Conservation (phyloP, 2,888 invertebrate genomes). For the Dolomedes plantarius region DNA sequence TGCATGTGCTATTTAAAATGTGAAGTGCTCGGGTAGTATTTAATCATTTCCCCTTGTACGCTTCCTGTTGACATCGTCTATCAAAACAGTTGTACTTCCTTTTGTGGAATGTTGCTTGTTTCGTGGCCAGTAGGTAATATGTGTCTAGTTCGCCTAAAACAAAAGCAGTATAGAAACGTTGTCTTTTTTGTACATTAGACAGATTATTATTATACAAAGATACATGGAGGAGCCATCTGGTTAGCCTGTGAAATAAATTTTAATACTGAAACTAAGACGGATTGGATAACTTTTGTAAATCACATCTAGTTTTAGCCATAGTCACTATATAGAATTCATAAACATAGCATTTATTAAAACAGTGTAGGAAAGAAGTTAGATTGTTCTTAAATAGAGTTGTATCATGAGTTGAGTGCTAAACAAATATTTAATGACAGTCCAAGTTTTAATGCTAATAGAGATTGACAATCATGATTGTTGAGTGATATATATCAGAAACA, state of each 20-base stretch:
- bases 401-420: slow-evolving; percentile 45
- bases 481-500: slow-evolving; percentile 52
- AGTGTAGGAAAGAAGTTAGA: slow-evolving; percentile 30
- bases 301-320: slow-evolving; percentile 11
- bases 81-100: slow-evolving; percentile 42
- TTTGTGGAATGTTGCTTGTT: slow-evolving; percentile 65
- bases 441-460: slow-evolving; percentile 54
- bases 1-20: slow-evolving; percentile 33
- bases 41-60: slow-evolving; percentile 48
- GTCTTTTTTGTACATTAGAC: slow-evolving; percentile 31
- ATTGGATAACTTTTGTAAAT: background rate
- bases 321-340: slow-evolving; percentile 38
- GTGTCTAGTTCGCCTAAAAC: slow-evolving; percentile 28
- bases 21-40: slow-evolving; percentile 36
- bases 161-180: background rate
- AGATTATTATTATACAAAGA: background rate
- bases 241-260: slow-evolving; percentile 16
- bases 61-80: slow-evolving; percentile 33
- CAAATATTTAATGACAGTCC: slow-evolving; percentile 44
- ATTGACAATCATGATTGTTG: slow-evolving; percentile 66
- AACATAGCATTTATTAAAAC: slow-evolving; percentile 28
- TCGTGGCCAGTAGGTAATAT: slow-evolving; percentile 67
- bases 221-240: slow-evolving; percentile 14
- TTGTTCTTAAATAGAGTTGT: slow-evolving; percentile 46
- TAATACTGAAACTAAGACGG: slow-evolving; percentile 1